Base-by-base conservation (phyloP, 1,140 invertebrate genomes). In the Tribolium castaneum region DNA sequence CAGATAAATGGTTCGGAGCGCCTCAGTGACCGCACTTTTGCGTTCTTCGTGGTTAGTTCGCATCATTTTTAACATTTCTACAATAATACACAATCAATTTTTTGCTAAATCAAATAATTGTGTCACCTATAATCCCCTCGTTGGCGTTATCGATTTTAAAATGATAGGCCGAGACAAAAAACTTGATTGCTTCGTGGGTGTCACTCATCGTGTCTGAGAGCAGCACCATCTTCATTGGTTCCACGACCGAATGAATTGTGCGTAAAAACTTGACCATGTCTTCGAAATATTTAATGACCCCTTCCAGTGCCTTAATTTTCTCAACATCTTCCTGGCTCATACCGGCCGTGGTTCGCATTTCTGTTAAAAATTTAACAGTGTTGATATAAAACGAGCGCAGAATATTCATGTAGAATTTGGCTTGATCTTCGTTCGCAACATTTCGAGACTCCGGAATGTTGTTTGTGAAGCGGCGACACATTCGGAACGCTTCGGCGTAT, bases 11-110 rank as follows among this genome's bases (percentile, higher is more conserved):
- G 70, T 82, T 73, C 81, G 81, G 50, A 85, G 82, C 0, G 86
- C 85, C 22, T 83, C 79, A 6, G 82, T 74, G 6, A 85, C 80
- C 16, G 74, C 74, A 52, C 81, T 82, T 70, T 81, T 82, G 1
- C 86, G 77, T 13, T 86, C 85, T 74, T 82, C 81, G 56, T 86
- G 84, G 22, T 81, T 83, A 19, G 79, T 56, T 59, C 81, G 74
- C 85, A 86, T 84, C 10, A 85, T 78, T 30, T 81, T 80, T 16
- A 86, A 72, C 82, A 86, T 83, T 49, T 75, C 84, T 84, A 52
- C 30, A 80, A 84, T 54, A 76, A 25, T 13, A 1, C n/a, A n/a
- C 22, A 52, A 39, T 35, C 54, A 39, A 75, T 52, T 50, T 70
- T 2, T 54, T 45, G 0, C 10, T 19, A 45, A 25, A 52, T 30